These are phyloP conservation scores for Athrips mouffetella DNA, from an alignment of 2,888 invertebrate genomes.

Conservation along the genomic window DNA sequence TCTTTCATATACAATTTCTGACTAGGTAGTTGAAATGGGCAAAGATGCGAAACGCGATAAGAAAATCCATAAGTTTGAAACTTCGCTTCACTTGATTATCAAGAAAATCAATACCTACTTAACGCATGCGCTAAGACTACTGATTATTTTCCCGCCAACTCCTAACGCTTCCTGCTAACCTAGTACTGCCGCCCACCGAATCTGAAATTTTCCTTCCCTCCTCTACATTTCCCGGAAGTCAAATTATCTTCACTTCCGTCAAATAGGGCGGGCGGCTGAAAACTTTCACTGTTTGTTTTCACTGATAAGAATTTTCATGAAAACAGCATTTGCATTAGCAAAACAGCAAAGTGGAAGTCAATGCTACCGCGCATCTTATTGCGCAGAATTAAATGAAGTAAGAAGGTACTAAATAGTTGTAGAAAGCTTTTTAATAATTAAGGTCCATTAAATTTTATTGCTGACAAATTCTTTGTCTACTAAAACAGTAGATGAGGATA, in stretches of 20 bases:
- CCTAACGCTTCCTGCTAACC: slow-evolving; percentile 41
- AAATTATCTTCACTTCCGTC: slow-evolving; percentile 53
- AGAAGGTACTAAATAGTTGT: too few relatives aligned
- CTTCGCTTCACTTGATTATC: too few relatives aligned
- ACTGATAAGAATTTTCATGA: slow-evolving; percentile 10
- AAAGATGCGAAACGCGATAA: too few relatives aligned
- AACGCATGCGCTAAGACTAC: neutral
- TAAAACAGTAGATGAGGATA: too few relatives aligned
- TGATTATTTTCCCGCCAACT: slow-evolving; percentile 22
- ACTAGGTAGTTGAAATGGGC: too few relatives aligned
- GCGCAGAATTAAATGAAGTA: too few relatives aligned
- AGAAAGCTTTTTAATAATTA: too few relatives aligned
- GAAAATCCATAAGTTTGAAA: too few relatives aligned
- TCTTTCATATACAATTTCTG: too few relatives aligned
- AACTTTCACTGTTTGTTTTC: slow-evolving; percentile 2
- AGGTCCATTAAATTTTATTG: too few relatives aligned
- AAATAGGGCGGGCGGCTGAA: slow-evolving; percentile 55
- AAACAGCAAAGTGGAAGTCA: slow-evolving; percentile 4
- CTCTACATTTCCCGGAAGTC: slow-evolving; percentile 55
- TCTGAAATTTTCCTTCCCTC: slow-evolving; percentile 74
- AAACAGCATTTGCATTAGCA: neutral
- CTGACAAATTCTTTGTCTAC: too few relatives aligned
- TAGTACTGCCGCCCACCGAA: slow-evolving; percentile 72
- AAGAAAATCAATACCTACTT: neutral
- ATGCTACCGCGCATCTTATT: slow-evolving; percentile 44